phyloP scores from a whole-genome alignment of 64 coral and sea anemone genomes.

The Platygyra sinensis region DNA sequence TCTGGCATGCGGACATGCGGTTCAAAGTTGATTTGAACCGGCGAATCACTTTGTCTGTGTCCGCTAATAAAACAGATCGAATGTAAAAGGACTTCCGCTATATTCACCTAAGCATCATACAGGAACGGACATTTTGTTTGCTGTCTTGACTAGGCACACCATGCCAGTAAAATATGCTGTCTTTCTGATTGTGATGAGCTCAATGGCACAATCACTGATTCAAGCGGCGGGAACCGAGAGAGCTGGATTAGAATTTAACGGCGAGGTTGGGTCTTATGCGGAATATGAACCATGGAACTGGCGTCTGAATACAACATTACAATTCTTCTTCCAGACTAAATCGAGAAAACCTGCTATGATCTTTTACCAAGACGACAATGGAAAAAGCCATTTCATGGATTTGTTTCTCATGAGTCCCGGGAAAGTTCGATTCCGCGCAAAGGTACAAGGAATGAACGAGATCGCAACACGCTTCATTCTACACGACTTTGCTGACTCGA shows the following conservation, averaged over 20 bases:
- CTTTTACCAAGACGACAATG: constrained; percentile 13
- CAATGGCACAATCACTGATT: not conserved
- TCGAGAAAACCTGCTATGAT: not conserved
- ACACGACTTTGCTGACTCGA: constrained; percentile 1
- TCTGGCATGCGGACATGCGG: no score
- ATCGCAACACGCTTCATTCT: not conserved
- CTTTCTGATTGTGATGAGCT: not conserved
- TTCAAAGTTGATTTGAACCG: not conserved
- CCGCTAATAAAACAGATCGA: constrained; percentile 14
- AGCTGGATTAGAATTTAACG: not conserved
- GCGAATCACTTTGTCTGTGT: constrained; percentile 31
- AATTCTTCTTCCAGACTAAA: constrained; percentile 20
- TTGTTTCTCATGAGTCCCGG: not conserved
- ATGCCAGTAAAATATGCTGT: not conserved
- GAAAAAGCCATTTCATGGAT: constrained; percentile 9
- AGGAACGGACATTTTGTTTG: not conserved
- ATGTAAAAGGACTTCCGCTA: not conserved
- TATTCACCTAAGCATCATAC: not conserved
- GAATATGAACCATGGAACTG: constrained; percentile 35
- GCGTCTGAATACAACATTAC: constrained; percentile 21
- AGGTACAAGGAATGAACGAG: not conserved
- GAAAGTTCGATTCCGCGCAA: not conserved
- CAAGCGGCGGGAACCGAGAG: not conserved
- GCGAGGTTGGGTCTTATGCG: not conserved
- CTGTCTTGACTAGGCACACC: not conserved